Base-by-base conservation (phyloP, 2,888 invertebrate genomes). In the Cepaea hortensis region DNA sequence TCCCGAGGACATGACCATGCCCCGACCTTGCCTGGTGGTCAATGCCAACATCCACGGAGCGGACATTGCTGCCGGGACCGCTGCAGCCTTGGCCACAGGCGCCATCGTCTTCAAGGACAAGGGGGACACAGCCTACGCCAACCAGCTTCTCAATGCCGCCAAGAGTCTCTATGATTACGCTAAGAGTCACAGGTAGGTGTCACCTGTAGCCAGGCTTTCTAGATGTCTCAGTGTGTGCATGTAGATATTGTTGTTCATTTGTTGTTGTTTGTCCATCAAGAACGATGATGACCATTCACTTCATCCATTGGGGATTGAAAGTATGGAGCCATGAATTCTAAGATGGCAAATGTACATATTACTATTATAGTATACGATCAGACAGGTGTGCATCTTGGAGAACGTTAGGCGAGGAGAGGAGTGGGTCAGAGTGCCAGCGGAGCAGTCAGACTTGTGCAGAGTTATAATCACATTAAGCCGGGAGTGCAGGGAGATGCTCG, bases 51-150 rank as follows among this genome's bases (percentile, higher is more conserved):
- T 95, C 91, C 96, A 96, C 87, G 96, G 96, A 62, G 95, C 96
- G 1, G 96, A 96, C 91, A 91, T 96, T 46, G 96, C 96, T 2
- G 96, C 95, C 0, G 96, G 96, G 91, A 95, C 95, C 0, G 95
- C 96, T 0, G 96, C 96, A 0, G 96, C 96, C 7, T 93, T 96
- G 81, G 95, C 96, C 1, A 95, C 96, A 0, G 95, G 95, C 3
- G 95, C 95, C 85, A 81, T 89, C 55, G 85, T 85, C 35, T 89
- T 89, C 75, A 87, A 82, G 55, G 84, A 85, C 18, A 87, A 80
- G n/a, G 88, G 88, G 50, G 80, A 84, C 20, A 62, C 61, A 6
- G 35, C 75, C 0, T 89, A 88, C 55, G 88, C 89, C 3, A 72
- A 83, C 20, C 84, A 62, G 20, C 82, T 89, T 48, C 85, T 89